Evolutionary conservation across 2,113 vertebrate genomes (phyloP), one percentile per base, ranked within the genome.

Genomic region (Nansenia antarctica): DNA sequence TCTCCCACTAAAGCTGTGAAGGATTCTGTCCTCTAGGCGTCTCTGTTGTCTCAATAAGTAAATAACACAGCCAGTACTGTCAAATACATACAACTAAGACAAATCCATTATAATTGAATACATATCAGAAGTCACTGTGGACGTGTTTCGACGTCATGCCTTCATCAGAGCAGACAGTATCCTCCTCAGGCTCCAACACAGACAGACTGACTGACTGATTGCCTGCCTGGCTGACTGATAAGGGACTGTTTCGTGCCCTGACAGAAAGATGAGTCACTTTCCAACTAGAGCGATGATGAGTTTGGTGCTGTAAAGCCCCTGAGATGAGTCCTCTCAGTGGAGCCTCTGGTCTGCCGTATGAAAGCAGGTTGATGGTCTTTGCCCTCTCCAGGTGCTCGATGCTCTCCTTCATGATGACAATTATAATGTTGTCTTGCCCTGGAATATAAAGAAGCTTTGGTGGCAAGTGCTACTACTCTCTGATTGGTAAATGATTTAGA

Each of bases 31-130:
- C 90, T 72, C 80, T 34, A 86, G 88, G 77, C 52, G 87, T 67
- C 86, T 53, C 80, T 84, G 65, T 80, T 75, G 60, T 61, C 74
- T 61, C 72, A n/a, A n/a, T n/a, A n/a, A n/a, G n/a, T n/a, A n/a
- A n/a, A n/a, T n/a, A n/a, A n/a, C n/a, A n/a, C n/a, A n/a, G n/a
- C n/a, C n/a, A n/a, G n/a, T n/a, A n/a, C n/a, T n/a, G n/a, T n/a
- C n/a, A n/a, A n/a, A n/a, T n/a, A n/a, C n/a, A n/a, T n/a, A n/a
- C n/a, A n/a, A n/a, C n/a, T n/a, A n/a, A n/a, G n/a, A n/a, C n/a
- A n/a, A n/a, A n/a, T n/a, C n/a, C n/a, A n/a, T n/a, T n/a, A n/a
- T n/a, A n/a, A n/a, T n/a, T n/a, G n/a, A n/a, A n/a, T n/a, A n/a
- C n/a, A n/a, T n/a, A n/a, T n/a, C n/a, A n/a, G n/a, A n/a, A n/a